Evolutionary conservation across 2,888 invertebrate genomes (phyloP), one percentile per base, ranked within the genome.

Genomic region (Andrena chrysosceles): DNA sequence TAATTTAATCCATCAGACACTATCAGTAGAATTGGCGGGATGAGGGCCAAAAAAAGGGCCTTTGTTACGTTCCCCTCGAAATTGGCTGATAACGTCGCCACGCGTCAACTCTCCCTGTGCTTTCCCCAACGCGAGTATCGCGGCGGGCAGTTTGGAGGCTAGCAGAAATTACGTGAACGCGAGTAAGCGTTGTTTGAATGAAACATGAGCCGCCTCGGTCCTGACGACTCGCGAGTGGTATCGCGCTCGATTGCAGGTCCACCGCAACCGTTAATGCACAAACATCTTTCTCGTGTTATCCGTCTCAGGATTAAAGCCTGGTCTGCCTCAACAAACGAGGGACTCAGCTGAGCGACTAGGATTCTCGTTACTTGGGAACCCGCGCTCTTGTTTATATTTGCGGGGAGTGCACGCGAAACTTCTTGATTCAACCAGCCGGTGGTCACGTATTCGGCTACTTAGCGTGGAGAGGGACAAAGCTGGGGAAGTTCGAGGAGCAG

Each of bases 371-470:
- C 16, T 35, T 8, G 66, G 20, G 62, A 73, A 54, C 59, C 66
- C 66, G 66, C 66, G 77, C 73, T 73, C 49, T 54, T 69, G 59
- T 66, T 70, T 62, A 56, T 70, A 56, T 74, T 81, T 81, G 64
- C 20, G 64, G 33, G n/a, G 54, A 26, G 10, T n/a, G 35, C 64
- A 33, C 52, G 73, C 63, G 54, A 77, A 73, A 77, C 29, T 77
- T 73, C 56, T 26, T 20, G 60, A 69, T 73, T 23, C 64, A 59
- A 48, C 56, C 16, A 10, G 42, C 23, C 16, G 48, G 42, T 72
- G 48, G 42, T 72, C 80, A 73, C 75, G 80, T 81, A 59, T 72
- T 42, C 62, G 29, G 13, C 10, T 79, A 81, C 79, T 79, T 62
- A 63, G 52, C 52, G 20, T 54, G 33, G 33, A 56, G 20, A 13